phyloP scores from a whole-genome alignment of 2,888 invertebrate species.

The Drosophila mercatorum region DNA sequence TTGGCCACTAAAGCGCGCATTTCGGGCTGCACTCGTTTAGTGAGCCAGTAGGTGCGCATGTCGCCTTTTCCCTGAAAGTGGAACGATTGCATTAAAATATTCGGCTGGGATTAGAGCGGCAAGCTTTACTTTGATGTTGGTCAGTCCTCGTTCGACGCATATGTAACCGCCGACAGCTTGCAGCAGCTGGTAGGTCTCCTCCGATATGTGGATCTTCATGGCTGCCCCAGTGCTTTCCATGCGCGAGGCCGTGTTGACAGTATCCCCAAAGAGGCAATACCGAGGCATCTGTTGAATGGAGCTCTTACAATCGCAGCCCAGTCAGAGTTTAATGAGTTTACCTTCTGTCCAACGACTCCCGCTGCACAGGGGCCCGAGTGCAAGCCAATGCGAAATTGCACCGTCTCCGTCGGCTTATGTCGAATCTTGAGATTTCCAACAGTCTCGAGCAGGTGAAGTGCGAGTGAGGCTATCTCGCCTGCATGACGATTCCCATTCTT shows the following conservation, averaged over 20 bases:
- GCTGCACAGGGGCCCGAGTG: slow-evolving; percentile 91
- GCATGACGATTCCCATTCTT: slow-evolving; percentile 90
- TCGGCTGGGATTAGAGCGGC: not conserved
- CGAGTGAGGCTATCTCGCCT: slow-evolving; percentile 92
- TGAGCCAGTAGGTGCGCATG: slow-evolving; percentile 95
- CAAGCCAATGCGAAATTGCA: slow-evolving; percentile 90
- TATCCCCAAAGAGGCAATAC: slow-evolving; percentile 93
- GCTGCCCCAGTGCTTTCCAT: slow-evolving; percentile 92
- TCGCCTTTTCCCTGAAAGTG: slow-evolving; percentile 93
- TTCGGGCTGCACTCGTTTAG: slow-evolving; percentile 86
- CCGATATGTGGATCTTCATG: slow-evolving; percentile 91
- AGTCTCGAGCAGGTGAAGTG: slow-evolving; percentile 89
- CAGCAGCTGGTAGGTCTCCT: slow-evolving; percentile 88
- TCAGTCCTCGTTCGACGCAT: slow-evolving; percentile 90
- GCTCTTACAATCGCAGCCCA: not conserved
- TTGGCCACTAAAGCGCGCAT: slow-evolving; percentile 32
- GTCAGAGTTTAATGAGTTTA: slow-evolving; percentile 15
- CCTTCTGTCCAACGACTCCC: slow-evolving; percentile 90
- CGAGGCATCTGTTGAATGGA: slow-evolving; percentile 88
- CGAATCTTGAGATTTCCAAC: slow-evolving; percentile 89
- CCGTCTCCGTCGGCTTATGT: slow-evolving; percentile 88
- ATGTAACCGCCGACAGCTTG: slow-evolving; percentile 90
- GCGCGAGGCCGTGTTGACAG: slow-evolving; percentile 92
- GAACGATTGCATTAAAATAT: too few species aligned
- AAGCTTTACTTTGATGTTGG: slow-evolving; percentile 88